phyloP scores from a whole-genome alignment of 2,113 vertebrate genomes.

The Crypturellus undulatus region DNA sequence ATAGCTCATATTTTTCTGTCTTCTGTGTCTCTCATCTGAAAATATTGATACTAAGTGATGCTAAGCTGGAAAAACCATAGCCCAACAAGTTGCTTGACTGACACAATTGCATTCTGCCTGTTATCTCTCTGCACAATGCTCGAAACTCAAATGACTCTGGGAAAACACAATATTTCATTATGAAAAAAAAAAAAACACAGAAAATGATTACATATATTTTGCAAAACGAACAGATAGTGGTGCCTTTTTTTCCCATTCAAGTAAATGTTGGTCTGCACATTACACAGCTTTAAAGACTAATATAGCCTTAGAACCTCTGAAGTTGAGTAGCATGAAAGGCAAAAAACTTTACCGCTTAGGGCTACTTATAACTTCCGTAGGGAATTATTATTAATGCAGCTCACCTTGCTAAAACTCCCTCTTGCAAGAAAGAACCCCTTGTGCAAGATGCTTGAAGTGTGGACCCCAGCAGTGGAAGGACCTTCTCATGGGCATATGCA shows the following conservation, averaged over 20 bases:
- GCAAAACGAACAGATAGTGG: background rate
- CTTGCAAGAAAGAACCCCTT: background rate
- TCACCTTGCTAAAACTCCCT: background rate
- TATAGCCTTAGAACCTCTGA: background rate
- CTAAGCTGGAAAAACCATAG: background rate
- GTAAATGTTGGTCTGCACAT: too few relatives aligned
- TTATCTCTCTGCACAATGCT: background rate
- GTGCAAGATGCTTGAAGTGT: background rate
- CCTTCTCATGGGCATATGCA: background rate
- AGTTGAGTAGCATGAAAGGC: background rate
- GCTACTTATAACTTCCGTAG: background rate
- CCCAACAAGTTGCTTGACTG: background rate
- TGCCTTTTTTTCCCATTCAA: background rate
- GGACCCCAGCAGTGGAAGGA: background rate
- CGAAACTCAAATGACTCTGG: background rate
- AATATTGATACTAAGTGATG: background rate
- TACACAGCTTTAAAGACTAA: background rate
- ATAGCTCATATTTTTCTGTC: background rate
- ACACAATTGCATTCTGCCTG: background rate
- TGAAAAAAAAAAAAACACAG: background rate
- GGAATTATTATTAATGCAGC: background rate
- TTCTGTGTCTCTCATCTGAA: background rate
- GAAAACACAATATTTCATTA: background rate
- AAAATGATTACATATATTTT: background rate
- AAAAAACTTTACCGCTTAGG: background rate